These are phyloP conservation scores for Actias luna DNA, from an alignment of 2,888 invertebrate genomes.

Conservation along the genomic window DNA sequence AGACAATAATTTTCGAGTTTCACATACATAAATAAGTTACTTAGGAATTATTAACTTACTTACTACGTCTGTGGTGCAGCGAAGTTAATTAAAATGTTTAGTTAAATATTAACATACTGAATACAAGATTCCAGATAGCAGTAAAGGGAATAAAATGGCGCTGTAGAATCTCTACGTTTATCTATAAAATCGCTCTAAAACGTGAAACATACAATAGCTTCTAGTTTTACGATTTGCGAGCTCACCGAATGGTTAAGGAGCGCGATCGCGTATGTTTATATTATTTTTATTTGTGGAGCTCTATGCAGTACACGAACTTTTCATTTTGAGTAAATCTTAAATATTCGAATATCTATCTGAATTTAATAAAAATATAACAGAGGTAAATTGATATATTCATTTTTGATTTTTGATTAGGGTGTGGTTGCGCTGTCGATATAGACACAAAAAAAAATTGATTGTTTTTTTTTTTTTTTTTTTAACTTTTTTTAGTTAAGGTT, in stretches of 20 bases:
- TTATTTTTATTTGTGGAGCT: neutral
- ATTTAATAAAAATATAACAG: too few species aligned
- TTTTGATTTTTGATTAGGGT: too few species aligned
- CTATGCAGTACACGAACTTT: neutral
- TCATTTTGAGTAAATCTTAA: neutral
- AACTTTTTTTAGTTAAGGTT: too few species aligned
- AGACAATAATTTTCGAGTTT: neutral
- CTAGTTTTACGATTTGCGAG: slow-evolving; percentile 3
- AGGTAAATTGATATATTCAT: too few species aligned
- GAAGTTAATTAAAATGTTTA: neutral
- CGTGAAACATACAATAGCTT: slow-evolving; percentile 1
- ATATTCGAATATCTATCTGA: neutral
- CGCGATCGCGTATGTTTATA: neutral
- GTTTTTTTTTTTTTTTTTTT: too few species aligned
- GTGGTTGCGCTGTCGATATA: too few species aligned
- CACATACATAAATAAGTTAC: neutral
- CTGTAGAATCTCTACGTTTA: neutral
- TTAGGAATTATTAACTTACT: neutral
- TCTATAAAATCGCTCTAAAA: neutral
- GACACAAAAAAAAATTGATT: too few species aligned
- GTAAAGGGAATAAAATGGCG: neutral
- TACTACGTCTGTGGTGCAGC: neutral
- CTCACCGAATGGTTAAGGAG: neutral
- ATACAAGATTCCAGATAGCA: neutral
- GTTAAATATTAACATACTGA: neutral